A percentile compares a stretch with the other conserved stretches of the same genome.
These are phyloP conservation scores for Epirrhoe tristata DNA, from an alignment of 2,888 invertebrate genomes.

Conservation along the genomic window DNA sequence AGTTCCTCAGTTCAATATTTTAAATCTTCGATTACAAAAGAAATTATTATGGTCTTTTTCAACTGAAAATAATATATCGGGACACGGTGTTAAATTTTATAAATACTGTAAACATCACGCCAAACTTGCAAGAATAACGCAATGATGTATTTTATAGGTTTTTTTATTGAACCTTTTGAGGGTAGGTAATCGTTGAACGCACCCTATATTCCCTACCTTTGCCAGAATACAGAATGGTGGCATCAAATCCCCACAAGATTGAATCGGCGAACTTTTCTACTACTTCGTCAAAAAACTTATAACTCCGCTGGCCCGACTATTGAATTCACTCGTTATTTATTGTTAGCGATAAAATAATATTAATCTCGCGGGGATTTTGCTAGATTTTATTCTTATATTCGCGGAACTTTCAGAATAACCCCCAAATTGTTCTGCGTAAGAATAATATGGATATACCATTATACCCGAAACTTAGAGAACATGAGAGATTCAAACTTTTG, in stretches of 20 bases:
- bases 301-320: slow-evolving; percentile 75
- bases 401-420: slow-evolving; percentile 76
- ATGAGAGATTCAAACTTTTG: slow-evolving; percentile 37
- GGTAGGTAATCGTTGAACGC: slow-evolving; percentile 14
- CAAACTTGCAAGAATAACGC: no score
- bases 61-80: no score
- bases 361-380: slow-evolving; percentile 81
- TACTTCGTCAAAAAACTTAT: slow-evolving; percentile 82
- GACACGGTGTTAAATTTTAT: no score
- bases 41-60: no score
- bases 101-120: no score
- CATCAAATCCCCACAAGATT: slow-evolving; percentile 78
- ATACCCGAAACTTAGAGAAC: slow-evolving; percentile 49
- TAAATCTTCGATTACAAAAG: no score
- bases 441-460: slow-evolving; percentile 65
- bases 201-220: slow-evolving; percentile 25
- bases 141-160: neutral
- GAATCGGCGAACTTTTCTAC: slow-evolving; percentile 77
- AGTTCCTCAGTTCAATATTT: no score
- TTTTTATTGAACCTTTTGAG: slow-evolving; percentile 9
- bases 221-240: slow-evolving; percentile 56
- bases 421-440: slow-evolving; percentile 58
- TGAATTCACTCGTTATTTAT: slow-evolving; percentile 84
- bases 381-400: slow-evolving; percentile 80
- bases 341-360: slow-evolving; percentile 85